Percentiles rank a stretch among this genome's conserved stretches.
phyloP scores from a whole-genome alignment of 1,140 invertebrate genomes.

The Penaeus vannamei region DNA sequence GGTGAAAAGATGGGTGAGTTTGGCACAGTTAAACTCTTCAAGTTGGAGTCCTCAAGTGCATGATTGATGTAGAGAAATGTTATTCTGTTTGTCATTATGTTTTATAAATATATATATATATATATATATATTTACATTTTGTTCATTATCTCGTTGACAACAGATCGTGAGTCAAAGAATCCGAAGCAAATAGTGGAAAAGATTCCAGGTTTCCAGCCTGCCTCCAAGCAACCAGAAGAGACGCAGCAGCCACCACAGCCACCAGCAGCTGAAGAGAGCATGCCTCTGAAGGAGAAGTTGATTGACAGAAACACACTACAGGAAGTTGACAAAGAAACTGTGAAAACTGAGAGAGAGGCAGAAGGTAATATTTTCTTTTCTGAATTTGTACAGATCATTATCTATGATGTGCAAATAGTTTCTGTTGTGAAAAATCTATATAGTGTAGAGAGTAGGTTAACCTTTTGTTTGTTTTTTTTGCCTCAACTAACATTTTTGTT shows the following conservation, averaged over 20 bases:
- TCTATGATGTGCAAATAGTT: no score
- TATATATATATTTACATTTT: neutral
- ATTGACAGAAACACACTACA: constrained; percentile 33
- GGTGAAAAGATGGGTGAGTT: constrained; percentile 33
- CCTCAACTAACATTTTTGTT: no score
- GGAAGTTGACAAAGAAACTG: neutral
- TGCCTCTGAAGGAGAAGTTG: constrained; percentile 43
- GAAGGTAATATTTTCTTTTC: neutral
- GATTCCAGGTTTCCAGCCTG: constrained; percentile 30
- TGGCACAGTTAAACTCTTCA: no score
- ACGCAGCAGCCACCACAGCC: neutral
- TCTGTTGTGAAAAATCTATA: no score
- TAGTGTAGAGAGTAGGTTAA: no score
- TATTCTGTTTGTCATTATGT: no score
- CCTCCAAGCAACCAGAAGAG: neutral
- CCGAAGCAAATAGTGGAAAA: neutral
- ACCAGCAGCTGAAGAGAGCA: neutral
- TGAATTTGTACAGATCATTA: no score
- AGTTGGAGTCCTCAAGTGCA: no score
- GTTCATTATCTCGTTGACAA: no score
- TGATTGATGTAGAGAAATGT: no score
- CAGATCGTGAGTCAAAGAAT: constrained; percentile 19
- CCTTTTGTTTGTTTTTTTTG: no score
- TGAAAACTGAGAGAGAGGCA: neutral
- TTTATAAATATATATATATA: neutral